Evolutionary conservation across 2,888 invertebrate genomes (phyloP).

Genomic region (Vannuccia rotundouncinata): DNA sequence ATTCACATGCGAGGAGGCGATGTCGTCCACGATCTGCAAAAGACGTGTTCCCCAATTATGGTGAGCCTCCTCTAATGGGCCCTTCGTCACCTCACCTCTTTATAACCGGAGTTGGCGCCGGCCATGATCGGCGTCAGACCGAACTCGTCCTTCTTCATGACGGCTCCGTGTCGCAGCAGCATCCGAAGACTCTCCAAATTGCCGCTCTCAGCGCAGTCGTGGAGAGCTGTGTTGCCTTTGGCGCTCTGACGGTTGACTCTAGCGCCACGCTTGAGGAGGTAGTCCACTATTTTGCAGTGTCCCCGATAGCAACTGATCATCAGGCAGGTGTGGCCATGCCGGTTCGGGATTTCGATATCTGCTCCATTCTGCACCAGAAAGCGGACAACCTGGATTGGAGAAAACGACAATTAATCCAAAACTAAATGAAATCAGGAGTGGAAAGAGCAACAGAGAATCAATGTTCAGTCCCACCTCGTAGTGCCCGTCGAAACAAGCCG

Average conservation of each 20-base stretch:
- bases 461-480: conserved; percentile 44
- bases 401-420: too few species aligned
- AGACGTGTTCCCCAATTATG: not conserved
- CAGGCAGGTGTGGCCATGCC: conserved; percentile 77
- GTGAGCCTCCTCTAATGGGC: too few species aligned
- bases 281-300: conserved; percentile 80
- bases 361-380: conserved; percentile 83
- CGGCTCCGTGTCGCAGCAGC: conserved; percentile 76
- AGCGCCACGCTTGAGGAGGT: conserved; percentile 75
- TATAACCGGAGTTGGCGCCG: conserved; percentile 71
- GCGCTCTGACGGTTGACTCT: conserved; percentile 76
- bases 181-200: conserved; percentile 83
- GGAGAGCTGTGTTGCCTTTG: conserved; percentile 79
- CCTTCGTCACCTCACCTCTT: too few species aligned
- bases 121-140: conserved; percentile 91
- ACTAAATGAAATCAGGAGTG: not conserved
- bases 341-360: conserved; percentile 90
- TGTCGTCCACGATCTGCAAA: conserved; percentile 27
- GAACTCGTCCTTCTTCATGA: conserved; percentile 86
- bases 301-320: conserved; percentile 98
- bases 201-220: conserved; percentile 93
- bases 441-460: too few species aligned
- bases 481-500: conserved; percentile 57
- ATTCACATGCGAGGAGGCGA: conserved; percentile 7
- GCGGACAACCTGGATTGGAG: conserved; percentile 65